A percentile compares a stretch with the other conserved stretches of the same genome.
Conservation (phyloP, 2,888 invertebrate species). For the Callyntrura sp. region DNA sequence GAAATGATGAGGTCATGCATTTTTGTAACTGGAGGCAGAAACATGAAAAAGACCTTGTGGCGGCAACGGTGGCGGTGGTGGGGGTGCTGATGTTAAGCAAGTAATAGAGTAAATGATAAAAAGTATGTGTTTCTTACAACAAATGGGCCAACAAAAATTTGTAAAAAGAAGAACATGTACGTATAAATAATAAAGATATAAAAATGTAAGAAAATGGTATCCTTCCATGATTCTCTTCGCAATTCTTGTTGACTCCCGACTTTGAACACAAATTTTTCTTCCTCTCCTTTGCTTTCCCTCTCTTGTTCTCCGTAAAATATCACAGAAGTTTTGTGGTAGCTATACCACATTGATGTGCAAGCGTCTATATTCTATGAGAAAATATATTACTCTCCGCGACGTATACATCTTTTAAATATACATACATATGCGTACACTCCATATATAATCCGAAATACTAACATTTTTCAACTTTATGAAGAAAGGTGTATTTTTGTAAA, state of each 20-base stretch:
- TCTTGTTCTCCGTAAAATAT: slow-evolving; percentile 51
- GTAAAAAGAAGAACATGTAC: slow-evolving; percentile 4
- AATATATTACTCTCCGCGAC: not conserved
- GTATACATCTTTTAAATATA: not conserved
- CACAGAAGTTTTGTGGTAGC: slow-evolving; percentile 61
- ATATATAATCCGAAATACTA: not conserved
- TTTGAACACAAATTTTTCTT: slow-evolving; percentile 65
- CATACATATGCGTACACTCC: not conserved
- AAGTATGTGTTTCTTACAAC: slow-evolving; percentile 14
- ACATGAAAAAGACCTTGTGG: slow-evolving; percentile 26
- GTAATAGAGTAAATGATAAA: slow-evolving; percentile 22
- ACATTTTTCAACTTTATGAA: too few species aligned
- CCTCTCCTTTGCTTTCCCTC: slow-evolving; percentile 25
- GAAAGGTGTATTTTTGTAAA: too few species aligned
- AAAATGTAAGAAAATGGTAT: not conserved
- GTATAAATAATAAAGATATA: slow-evolving; percentile 32
- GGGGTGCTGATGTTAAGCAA: slow-evolving; percentile 50
- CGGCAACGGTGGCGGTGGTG: not conserved
- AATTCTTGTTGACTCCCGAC: slow-evolving; percentile 67
- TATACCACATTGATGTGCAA: slow-evolving; percentile 45
- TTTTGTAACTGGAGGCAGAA: slow-evolving; percentile 67
- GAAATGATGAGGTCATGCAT: slow-evolving; percentile 72
- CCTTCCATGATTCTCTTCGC: slow-evolving; percentile 1
- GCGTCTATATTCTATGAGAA: not conserved
- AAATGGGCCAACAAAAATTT: slow-evolving; percentile 30